Evolutionary conservation across 1,140 invertebrate species (phyloP).

Genomic region (Sesamia nonagrioides): DNA sequence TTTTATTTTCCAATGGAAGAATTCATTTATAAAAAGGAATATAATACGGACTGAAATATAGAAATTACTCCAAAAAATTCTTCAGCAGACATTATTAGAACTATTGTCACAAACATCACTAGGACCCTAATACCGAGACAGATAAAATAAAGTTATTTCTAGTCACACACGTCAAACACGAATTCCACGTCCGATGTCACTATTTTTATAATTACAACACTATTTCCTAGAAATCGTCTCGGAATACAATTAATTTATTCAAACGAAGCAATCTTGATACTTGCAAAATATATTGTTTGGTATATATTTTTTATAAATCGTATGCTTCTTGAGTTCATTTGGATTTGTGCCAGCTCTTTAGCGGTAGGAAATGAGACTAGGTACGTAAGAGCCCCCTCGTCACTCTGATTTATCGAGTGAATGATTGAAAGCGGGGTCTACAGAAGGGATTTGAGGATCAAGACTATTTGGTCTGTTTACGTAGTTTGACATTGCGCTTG

Average conservation of each 20-base stretch:
- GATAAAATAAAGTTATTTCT: slow-evolving; percentile 45
- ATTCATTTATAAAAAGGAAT: background rate
- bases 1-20: background rate
- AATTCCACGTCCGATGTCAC: slow-evolving; percentile 45
- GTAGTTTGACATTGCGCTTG: slow-evolving; percentile 42
- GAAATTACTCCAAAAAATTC: slow-evolving; percentile 8
- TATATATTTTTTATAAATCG: slow-evolving; percentile 49
- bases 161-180: slow-evolving; percentile 36
- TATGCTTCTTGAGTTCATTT: slow-evolving; percentile 38
- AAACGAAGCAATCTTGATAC: slow-evolving; percentile 51
- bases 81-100: background rate
- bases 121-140: slow-evolving; percentile 5
- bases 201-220: slow-evolving; percentile 54
- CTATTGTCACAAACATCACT: slow-evolving; percentile 5
- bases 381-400: background rate
- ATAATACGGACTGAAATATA: background rate
- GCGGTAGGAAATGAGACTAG: slow-evolving; percentile 31
- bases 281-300: slow-evolving; percentile 51
- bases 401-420: slow-evolving; percentile 1
- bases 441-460: slow-evolving; percentile 36
- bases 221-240: slow-evolving; percentile 54
- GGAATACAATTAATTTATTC: slow-evolving; percentile 49
- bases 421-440: slow-evolving; percentile 5
- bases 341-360: slow-evolving; percentile 43
- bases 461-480: slow-evolving; percentile 35